Base-by-base conservation (phyloP, 64 coral and sea anemone genomes). In the Montipora sp. region DNA sequence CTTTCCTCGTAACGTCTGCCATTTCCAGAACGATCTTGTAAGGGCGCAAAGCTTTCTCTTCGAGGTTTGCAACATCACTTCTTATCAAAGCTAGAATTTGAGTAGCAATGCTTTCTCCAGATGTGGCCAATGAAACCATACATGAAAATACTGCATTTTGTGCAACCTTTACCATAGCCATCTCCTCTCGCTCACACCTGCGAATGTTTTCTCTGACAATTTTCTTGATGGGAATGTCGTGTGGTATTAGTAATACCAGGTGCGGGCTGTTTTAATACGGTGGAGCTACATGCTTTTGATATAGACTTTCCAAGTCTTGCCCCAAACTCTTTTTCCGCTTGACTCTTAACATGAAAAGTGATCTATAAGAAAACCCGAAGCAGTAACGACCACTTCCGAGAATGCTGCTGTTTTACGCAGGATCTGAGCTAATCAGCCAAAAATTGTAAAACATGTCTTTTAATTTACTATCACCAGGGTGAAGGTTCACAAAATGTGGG, bases 241-340 rank as follows among this genome's bases (percentile, higher is more conserved):
- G 51, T 24, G 3, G 78, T 59, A 6, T 80, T 58, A 24, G 49
- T 80, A 80, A 80, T 11, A 80, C n/a, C 18, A 80, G 78, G 49
- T 80, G n/a, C 49, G n/a, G 78, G 78, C 8, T 80, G 78, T 80
- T 24, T 24, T 58, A 50, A 80, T 80, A 24, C 49, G 49, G n/a
- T 24, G 20, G 78, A 80, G 78, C 19, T 59, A 24, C 78, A 80
- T 80, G 78, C 78, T 80, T 80, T 80, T 4, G 50, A 49, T 80
- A 80, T 59, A 80, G 78, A 80, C 7, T 24, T 80, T 23, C 50
- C 49, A 80, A 80, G 78, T 80, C 78, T 80, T 80, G 78, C 78
- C 51, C 50, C 73, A 80, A 58, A 80, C 78, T 57, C 78, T 80
- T 80, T 57, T 80, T 58, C 78, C 50, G 49, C 78, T 80, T 80